A percentile compares a stretch with the other conserved stretches of the same genome.
Evolutionary conservation across 1,140 invertebrate genomes (phyloP).

Genomic region (Macrotrachela quadricornifera): DNA sequence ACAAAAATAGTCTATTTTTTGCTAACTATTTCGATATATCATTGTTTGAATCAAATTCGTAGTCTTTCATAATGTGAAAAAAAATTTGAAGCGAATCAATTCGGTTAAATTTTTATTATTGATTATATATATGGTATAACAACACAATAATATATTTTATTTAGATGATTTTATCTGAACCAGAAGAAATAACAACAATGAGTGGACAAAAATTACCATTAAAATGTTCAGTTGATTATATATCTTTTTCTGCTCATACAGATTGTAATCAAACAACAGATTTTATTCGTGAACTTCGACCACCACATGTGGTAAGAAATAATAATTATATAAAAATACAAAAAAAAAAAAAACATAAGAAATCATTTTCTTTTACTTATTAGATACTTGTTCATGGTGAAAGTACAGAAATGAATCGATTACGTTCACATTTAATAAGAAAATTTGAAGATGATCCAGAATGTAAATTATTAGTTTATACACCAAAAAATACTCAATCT

Average conservation of each 20-base stretch:
- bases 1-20: no score
- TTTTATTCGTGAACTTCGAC: slow-evolving; percentile 76
- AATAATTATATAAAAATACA: background rate
- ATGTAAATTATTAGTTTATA: slow-evolving; percentile 72
- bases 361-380: slow-evolving; percentile 9
- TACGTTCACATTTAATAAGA: slow-evolving; percentile 73
- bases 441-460: slow-evolving; percentile 77
- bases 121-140: background rate
- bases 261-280: slow-evolving; percentile 96
- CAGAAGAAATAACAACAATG: slow-evolving; percentile 85
- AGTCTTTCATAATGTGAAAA: no score
- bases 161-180: slow-evolving; percentile 24
- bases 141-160: background rate
- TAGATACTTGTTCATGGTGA: slow-evolving; percentile 87
- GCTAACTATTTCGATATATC: no score
- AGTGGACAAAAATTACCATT: slow-evolving; percentile 78
- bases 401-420: slow-evolving; percentile 86
- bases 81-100: no score
- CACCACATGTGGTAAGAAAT: slow-evolving; percentile 62
- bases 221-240: slow-evolving; percentile 84
- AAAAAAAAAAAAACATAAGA: background rate
- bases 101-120: background rate
- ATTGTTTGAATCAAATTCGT: no score
- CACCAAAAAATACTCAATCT: slow-evolving; percentile 77
- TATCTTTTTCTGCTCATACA: slow-evolving; percentile 95